Evolutionary conservation across 2,888 invertebrate genomes (phyloP), one percentile per base, ranked within the genome.

Genomic region (Lepidocyrtoides sp.): DNA sequence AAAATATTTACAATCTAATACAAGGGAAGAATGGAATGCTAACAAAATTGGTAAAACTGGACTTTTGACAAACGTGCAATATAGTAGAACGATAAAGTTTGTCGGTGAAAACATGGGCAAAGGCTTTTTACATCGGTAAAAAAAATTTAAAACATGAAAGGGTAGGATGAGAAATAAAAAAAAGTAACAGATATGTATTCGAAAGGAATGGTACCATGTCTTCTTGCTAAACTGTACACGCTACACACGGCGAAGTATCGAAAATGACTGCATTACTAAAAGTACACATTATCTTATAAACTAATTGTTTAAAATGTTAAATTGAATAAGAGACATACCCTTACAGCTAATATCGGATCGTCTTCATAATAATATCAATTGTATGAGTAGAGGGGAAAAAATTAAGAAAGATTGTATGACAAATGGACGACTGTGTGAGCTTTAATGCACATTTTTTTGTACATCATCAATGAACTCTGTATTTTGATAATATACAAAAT

Each of bases 181-280:
- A n/a, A 14, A 48, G n/a, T 10, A 48, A 54, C 17, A 54, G 10
- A 48, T 48, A 48, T n/a, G 36, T 36, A 4, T 54, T 51, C 0
- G 17, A 41, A 12, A 77, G 51, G 20, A 17, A 8, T 20, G 14
- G 36, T 44, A 17, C 2, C 7, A 36, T 36, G 72, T 72, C 72
- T 72, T 72, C 72, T 72, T 72, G 72, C 72, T 72, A 29, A 7
- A 32, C 14, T 57, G n/a, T 44, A 12, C n/a, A 41, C 77, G 14
- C 54, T n/a, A 0, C 26, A 51, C n/a, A 75, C 20, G 63, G 79
- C 75, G 82, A 66, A 72, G 88, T 82, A 75, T 82, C 29, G 82
- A 89, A 75, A 72, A 82, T 89, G 81, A 89, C 81, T 89, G 82
- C 36, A 63, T 89, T 81, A 75, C 23, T 48, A 57, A 36, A 36